Percentiles rank a stretch among this genome's conserved stretches.
Evolutionary conservation across 1,140 invertebrate genomes (phyloP).

Genomic region (Phymorhynchus buccinoides): DNA sequence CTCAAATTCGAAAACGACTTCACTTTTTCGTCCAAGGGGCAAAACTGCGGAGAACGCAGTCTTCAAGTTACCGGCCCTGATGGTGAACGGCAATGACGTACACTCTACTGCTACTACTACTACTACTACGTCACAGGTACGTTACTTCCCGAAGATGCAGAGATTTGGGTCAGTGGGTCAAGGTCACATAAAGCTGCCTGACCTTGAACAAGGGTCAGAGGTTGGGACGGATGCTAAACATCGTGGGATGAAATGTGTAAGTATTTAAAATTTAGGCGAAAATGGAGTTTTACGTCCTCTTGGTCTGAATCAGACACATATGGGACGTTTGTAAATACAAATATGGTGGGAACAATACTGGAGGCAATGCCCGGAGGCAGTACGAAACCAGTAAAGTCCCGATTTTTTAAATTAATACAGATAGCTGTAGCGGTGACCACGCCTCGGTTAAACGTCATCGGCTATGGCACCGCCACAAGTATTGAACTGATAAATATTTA

Average conservation of each 20-base stretch:
- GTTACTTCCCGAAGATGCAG: neutral
- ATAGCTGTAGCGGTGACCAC: no score
- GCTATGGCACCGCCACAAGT: no score
- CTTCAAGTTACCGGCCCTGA: neutral
- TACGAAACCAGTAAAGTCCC: no score
- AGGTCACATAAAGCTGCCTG: neutral
- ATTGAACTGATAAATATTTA: no score
- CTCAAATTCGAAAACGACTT: neutral
- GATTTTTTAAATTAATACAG: no score
- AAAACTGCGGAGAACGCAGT: neutral
- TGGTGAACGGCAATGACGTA: neutral
- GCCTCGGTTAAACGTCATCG: no score
- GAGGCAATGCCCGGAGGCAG: no score
- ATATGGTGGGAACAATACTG: no score
- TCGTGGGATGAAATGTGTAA: neutral
- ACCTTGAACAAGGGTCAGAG: neutral
- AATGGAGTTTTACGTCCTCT: no score
- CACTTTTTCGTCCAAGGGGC: neutral
- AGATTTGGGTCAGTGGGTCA: neutral
- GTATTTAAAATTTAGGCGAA: neutral
- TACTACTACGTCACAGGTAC: neutral
- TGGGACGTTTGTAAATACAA: no score
- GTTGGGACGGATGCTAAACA: neutral
- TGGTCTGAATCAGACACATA: neutral
- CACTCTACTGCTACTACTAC: no score